Base-by-base conservation (phyloP, 2,113 vertebrate genomes). In the Tyrannus savana region DNA sequence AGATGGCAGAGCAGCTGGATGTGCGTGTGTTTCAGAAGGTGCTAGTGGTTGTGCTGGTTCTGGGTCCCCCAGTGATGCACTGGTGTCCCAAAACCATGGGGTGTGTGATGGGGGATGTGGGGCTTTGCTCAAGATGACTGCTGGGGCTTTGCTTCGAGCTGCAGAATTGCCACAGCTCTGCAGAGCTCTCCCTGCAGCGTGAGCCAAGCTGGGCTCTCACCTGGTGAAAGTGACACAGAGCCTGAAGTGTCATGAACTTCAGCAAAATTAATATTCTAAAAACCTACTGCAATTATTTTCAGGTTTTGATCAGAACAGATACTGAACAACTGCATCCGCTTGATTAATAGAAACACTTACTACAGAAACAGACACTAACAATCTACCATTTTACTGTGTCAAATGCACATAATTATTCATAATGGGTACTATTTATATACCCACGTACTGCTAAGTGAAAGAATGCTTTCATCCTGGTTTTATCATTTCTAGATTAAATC, bases 401-500 rank as follows among this genome's bases (percentile, higher is more conserved):
- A 92, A 89, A 92, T 12, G 77, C 60, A 87, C 35, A 10, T 63
- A 92, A 93, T 91, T 95, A 89, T 60, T 94, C 91, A 82, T 78
- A 89, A 75, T 0, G 0, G 84, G 44, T 89, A 72, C 93, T 95
- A 95, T 95, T 97, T 92, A 92, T 95, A 93, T 87, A 77, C 60
- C 64, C 84, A 81, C 3, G 3, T 92, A 84, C 69, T 75, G 64
- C 95, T 89, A 94, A 91, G 93, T 81, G 80, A 94, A 94, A 96
- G 76, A 97, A 97, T 72, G 93, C 84, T 94, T 95, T 95, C 91
- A 89, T 92, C 95, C 89, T 56, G 73, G 10, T 95, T 96, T 96
- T 90, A 93, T 95, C 63, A 81, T 84, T 92, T 90, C 72, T 90
- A 91, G 92, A 96, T 90, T 91, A 90, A 96, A 96, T 94, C 94